Conservation (phyloP, 2,888 invertebrate species). For the Toxonevra muliebris region DNA sequence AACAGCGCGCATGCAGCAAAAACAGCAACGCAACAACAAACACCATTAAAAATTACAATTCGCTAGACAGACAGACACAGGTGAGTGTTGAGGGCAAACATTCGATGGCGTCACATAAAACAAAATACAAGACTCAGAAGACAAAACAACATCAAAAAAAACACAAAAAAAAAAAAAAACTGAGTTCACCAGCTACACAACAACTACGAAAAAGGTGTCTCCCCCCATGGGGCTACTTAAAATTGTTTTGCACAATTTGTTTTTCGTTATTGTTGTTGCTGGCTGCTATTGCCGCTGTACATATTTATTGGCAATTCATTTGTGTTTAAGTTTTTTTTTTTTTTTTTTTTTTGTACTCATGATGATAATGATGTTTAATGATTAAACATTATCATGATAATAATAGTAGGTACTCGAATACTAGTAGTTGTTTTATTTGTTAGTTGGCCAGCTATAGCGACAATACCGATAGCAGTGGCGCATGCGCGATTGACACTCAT, state of each 20-base stretch:
- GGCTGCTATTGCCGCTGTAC: neutral
- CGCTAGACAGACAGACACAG: neutral
- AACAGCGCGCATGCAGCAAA: constrained; percentile 2
- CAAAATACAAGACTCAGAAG: too few relatives aligned
- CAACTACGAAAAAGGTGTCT: too few relatives aligned
- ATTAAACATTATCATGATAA: too few relatives aligned
- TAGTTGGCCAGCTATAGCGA: neutral
- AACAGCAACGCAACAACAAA: neutral
- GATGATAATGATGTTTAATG: neutral
- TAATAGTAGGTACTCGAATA: too few relatives aligned
- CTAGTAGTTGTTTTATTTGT: neutral
- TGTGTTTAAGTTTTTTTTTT: neutral
- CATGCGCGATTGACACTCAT: constrained; percentile 5
- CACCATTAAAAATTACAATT: neutral
- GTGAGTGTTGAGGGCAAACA: too few relatives aligned
- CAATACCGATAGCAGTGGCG: neutral
- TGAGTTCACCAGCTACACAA: too few relatives aligned
- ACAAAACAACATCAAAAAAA: too few relatives aligned
- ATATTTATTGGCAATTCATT: neutral
- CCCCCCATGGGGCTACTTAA: too few relatives aligned
- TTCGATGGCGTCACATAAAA: too few relatives aligned
- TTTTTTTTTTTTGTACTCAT: neutral
- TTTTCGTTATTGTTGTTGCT: neutral
- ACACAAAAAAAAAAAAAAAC: too few relatives aligned
- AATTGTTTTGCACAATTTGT: too few relatives aligned